Conservation (phyloP, 2,113 vertebrate genomes). For the Apodemus sylvaticus region DNA sequence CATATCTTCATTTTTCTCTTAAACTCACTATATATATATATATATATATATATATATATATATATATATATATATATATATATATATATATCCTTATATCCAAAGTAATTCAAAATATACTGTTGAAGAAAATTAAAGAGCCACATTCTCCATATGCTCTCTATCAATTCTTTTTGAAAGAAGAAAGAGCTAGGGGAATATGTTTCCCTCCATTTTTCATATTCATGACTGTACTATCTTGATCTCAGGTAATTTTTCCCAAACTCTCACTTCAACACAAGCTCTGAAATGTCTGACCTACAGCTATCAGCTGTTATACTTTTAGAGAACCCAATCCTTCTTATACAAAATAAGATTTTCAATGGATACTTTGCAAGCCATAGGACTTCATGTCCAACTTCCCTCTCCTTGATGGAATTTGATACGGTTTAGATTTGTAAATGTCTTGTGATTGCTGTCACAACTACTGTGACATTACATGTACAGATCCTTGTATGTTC, state of each 20-base stretch:
- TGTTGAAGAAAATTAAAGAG: not conserved
- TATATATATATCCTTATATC: not conserved
- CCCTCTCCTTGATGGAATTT: not conserved
- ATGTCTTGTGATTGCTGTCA: not conserved
- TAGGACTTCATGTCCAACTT: not conserved
- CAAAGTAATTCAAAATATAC: not conserved
- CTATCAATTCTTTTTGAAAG: not conserved
- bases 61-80: not conserved
- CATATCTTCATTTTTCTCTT: not conserved
- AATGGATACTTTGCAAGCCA: not conserved
- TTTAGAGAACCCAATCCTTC: not conserved
- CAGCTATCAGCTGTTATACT: not conserved
- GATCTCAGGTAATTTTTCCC: slow-evolving; percentile 1
- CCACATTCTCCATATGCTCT: not conserved
- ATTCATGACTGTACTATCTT: not conserved
- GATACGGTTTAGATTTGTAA: not conserved
- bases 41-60: not conserved
- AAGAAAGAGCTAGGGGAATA: not conserved
- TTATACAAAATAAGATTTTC: not conserved
- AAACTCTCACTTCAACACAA: not conserved
- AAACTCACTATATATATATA: not conserved
- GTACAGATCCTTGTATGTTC: not conserved
- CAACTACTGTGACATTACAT: not conserved
- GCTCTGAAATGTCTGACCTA: not conserved
- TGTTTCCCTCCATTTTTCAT: not conserved